Percentiles rank a stretch among this genome's conserved stretches.
Evolutionary conservation across 2,888 invertebrate genomes (phyloP).

Genomic region (Onchidella celtica): DNA sequence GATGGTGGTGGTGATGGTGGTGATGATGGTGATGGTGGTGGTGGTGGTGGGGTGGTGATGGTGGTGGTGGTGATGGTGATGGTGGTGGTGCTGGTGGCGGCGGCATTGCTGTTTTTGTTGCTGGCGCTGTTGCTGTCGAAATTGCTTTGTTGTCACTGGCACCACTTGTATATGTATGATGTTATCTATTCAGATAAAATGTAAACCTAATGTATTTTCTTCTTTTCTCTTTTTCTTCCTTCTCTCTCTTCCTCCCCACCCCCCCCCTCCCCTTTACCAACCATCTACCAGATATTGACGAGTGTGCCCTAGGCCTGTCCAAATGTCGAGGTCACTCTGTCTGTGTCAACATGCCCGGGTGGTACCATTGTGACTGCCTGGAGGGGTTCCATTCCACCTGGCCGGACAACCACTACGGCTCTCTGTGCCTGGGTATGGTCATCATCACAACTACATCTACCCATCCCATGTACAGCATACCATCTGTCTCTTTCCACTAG

Average conservation of each 20-base stretch:
- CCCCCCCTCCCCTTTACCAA: not conserved
- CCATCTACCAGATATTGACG: conserved; percentile 87
- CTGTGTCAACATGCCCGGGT: conserved; percentile 91
- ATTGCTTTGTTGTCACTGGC: too few relatives aligned
- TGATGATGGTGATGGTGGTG: too few relatives aligned
- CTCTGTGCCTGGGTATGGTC: conserved; percentile 79
- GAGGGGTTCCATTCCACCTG: conserved; percentile 85
- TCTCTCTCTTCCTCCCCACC: conserved; percentile 1
- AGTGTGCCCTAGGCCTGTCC: conserved; percentile 87
- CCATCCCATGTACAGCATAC: too few relatives aligned
- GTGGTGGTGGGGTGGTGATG: too few relatives aligned
- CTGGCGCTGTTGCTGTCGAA: too few relatives aligned
- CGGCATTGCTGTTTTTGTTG: too few relatives aligned
- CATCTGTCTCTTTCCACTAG: too few relatives aligned
- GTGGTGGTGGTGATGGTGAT: not conserved
- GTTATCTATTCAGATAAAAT: not conserved
- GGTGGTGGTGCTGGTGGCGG: too few relatives aligned
- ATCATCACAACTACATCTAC: too few relatives aligned
- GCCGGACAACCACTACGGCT: conserved; percentile 73
- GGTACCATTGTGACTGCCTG: conserved; percentile 83
- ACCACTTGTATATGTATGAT: too few relatives aligned
- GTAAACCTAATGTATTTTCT: not conserved
- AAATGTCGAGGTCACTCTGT: conserved; percentile 88
- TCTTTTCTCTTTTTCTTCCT: not conserved
- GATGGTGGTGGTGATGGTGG: too few relatives aligned